phyloP scores from a whole-genome alignment of 2,888 invertebrate species.

The Anthophora plumipes region DNA sequence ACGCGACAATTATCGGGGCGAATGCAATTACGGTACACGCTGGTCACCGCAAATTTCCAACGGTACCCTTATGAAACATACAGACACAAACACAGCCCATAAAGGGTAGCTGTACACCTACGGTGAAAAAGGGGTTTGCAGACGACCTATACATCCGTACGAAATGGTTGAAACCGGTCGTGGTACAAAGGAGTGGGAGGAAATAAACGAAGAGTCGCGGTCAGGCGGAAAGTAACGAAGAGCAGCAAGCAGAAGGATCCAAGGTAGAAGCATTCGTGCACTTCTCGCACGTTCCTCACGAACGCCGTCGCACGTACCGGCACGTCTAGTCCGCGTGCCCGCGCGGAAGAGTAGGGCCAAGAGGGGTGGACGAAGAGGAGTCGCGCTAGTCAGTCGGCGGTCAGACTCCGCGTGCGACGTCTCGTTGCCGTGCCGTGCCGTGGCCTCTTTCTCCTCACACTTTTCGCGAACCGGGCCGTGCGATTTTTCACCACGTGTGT shows the following conservation, averaged over 20 bases:
- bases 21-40: constrained; percentile 12
- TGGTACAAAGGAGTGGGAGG: too few species aligned
- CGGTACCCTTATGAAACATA: too few species aligned
- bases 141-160: too few species aligned
- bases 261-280: too few species aligned
- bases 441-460: neutral
- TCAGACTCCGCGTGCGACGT: constrained; percentile 78
- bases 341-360: constrained; percentile 24
- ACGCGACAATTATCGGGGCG: constrained; percentile 38
- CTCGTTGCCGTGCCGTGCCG: constrained; percentile 44
- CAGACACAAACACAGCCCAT: too few species aligned
- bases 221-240: too few species aligned
- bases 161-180: too few species aligned
- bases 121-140: too few species aligned
- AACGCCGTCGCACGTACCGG: constrained; percentile 17
- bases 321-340: constrained; percentile 49
- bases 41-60: constrained; percentile 24
- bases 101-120: too few species aligned
- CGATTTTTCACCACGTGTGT: constrained; percentile 27
- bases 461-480: constrained; percentile 1
- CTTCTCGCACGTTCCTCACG: constrained; percentile 14
- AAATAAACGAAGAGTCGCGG: too few species aligned
- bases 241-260: too few species aligned
- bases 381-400: constrained; percentile 76
- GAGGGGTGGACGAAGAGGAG: constrained; percentile 49